Percentiles rank a stretch among this genome's conserved stretches.
Evolutionary conservation across 2,113 vertebrate genomes (phyloP).

Genomic region (Cebidichthys violaceus): DNA sequence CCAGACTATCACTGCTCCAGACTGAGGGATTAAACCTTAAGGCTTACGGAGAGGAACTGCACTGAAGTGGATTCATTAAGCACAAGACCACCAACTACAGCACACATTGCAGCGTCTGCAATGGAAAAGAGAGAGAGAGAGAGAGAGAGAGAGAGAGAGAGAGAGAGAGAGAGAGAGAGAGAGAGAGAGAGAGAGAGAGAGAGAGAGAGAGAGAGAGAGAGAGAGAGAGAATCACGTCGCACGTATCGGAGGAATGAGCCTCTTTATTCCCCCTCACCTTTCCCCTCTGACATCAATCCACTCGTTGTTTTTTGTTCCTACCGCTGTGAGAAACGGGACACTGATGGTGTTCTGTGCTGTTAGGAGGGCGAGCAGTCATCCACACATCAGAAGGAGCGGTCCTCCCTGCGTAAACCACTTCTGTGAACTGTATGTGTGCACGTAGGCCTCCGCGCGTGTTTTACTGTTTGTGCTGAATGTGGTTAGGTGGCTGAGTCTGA

Average conservation of each 20-base stretch:
- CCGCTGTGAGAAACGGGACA: slow-evolving; percentile 53
- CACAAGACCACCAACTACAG: slow-evolving; percentile 71
- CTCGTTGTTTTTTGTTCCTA: neutral
- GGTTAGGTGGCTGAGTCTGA: slow-evolving; percentile 77
- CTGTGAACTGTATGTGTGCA: slow-evolving; percentile 68
- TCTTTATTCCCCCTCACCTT: slow-evolving; percentile 42
- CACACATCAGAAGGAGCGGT: slow-evolving; percentile 77
- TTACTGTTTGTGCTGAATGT: slow-evolving; percentile 75
- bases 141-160: slow-evolving; percentile 14
- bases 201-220: slow-evolving; percentile 14
- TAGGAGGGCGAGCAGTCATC: slow-evolving; percentile 69
- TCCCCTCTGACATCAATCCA: slow-evolving; percentile 8
- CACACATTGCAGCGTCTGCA: slow-evolving; percentile 45
- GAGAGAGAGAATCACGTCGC: slow-evolving; percentile 20
- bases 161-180: slow-evolving; percentile 14
- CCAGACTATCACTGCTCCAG: slow-evolving; percentile 82
- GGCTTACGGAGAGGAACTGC: slow-evolving; percentile 69
- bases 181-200: slow-evolving; percentile 13
- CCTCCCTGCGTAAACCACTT: slow-evolving; percentile 80
- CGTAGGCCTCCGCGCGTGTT: slow-evolving; percentile 33
- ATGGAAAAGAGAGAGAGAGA: slow-evolving; percentile 33
- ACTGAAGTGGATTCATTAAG: slow-evolving; percentile 80
- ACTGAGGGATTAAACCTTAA: slow-evolving; percentile 76
- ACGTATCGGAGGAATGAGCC: slow-evolving; percentile 4
- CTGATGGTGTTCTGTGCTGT: slow-evolving; percentile 60